Percentiles rank a stretch among this genome's conserved stretches.
Evolutionary conservation across 2,113 vertebrate genomes (phyloP).

Genomic region (Microcebus ravelobensis): DNA sequence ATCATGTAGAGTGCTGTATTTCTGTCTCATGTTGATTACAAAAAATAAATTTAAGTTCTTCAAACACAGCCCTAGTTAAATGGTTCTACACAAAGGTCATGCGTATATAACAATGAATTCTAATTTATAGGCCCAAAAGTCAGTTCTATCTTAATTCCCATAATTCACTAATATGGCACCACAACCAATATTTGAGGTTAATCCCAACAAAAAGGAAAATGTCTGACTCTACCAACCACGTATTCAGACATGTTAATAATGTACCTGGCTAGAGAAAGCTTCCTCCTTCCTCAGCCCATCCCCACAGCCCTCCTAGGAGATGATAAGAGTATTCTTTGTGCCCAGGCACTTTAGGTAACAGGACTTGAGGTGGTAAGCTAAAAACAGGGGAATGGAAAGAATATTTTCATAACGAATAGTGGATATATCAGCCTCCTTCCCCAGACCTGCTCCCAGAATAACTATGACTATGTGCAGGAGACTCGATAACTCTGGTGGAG

Average conservation of each 20-base stretch:
- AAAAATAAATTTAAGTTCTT: background rate
- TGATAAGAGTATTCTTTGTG: background rate
- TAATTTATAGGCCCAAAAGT: background rate
- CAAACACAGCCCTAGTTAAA: background rate
- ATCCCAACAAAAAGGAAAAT: background rate
- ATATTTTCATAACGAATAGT: background rate
- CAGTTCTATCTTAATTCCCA: background rate
- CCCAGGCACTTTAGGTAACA: background rate
- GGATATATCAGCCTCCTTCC: background rate
- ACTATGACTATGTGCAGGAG: background rate
- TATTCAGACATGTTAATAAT: background rate
- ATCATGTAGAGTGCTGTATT: background rate
- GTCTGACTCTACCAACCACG: background rate
- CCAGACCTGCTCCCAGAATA: background rate
- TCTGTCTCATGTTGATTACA: background rate
- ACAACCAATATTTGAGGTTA: background rate
- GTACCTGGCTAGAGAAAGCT: background rate
- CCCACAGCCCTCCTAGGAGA: background rate
- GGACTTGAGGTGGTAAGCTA: background rate
- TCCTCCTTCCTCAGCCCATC: background rate
- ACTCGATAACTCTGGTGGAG: background rate
- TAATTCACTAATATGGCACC: background rate
- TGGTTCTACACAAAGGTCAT: background rate
- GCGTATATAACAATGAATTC: background rate
- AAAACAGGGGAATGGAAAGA: background rate